Base-by-base conservation (phyloP, 64 coral and sea anemone genomes). In the Dendronephthya gigantea region DNA sequence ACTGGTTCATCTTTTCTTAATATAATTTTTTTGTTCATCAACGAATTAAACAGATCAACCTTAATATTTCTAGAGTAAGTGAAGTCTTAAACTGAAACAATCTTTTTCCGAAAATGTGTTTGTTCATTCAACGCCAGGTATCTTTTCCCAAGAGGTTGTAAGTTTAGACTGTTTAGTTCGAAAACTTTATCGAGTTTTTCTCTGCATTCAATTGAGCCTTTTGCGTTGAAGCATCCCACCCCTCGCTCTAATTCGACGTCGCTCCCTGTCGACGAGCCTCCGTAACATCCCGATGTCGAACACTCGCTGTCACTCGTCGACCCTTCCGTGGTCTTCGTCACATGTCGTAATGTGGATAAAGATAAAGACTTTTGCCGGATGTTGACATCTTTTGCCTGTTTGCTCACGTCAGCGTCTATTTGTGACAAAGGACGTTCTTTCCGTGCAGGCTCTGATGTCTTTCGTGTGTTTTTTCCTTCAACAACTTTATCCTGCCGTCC, bases 241-340 rank as follows among this genome's bases (percentile, higher is more conserved):
- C 58, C 58, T 22, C 72, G 72, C 15, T 79, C 72, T 28, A 79
- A 39, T 16, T 79, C 72, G 16, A 34, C 30, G 4, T 79, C 72
- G 36, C 72, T 79, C 37, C 72, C 72, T 16, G 72, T 79, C 72
- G 72, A 79, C 32, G 72, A 79, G 9, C 72, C 72, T 34, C 72
- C 72, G 72, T 79, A 79, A 34, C 72, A 79, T 34, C 72, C 72
- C 72, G 72, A 79, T 29, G 72, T 79, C 19, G 72, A 79, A 33
- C 72, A 79, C 29, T 79, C 72, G 72, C 72, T 79, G 36, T 79
- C 72, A 79, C 72, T 79, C 72, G 72, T 35, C 19, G 72, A 79
- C 16, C 32, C 72, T 2, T 79, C 72, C 30, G 30, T 34, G 72
- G 13, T 79, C 8, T 79, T 79, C 36, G 25, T 79, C 8, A 79